Conservation (phyloP, 2,113 vertebrate genomes). For the Nanorana parkeri region DNA sequence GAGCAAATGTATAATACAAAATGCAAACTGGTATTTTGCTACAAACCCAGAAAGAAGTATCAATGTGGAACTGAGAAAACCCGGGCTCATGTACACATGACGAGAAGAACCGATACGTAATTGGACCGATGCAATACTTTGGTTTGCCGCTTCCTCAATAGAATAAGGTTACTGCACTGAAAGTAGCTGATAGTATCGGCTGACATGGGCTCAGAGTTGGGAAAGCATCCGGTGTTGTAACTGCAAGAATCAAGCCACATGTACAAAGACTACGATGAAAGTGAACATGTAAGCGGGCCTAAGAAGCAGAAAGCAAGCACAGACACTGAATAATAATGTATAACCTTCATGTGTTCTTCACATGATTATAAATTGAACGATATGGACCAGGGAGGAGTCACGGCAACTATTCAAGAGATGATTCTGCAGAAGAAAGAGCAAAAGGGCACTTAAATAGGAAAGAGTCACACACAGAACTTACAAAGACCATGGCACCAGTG, state of each 20-base stretch:
- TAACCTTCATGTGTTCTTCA: background rate
- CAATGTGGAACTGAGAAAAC: too few species aligned
- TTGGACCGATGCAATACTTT: too few species aligned
- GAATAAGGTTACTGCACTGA: too few species aligned
- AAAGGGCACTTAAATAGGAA: conserved; percentile 44
- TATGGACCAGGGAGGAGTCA: background rate
- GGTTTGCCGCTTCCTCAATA: background rate
- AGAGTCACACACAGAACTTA: background rate
- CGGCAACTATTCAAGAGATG: background rate
- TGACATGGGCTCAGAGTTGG: background rate
- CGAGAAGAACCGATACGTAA: too few species aligned
- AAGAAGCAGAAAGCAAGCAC: background rate
- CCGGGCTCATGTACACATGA: too few species aligned
- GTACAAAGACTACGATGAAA: too few species aligned
- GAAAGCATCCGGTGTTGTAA: background rate
- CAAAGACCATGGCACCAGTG: conserved; percentile 46
- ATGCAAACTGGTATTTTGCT: too few species aligned
- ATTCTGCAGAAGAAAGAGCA: background rate
- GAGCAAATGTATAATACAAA: too few species aligned
- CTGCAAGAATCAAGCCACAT: too few species aligned
- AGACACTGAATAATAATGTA: background rate
- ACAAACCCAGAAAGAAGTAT: too few species aligned
- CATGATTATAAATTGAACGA: background rate
- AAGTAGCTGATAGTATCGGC: background rate
- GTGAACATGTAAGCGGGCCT: too few species aligned